Conservation (phyloP, 2,113 vertebrate genomes). For the Strigops habroptila region DNA sequence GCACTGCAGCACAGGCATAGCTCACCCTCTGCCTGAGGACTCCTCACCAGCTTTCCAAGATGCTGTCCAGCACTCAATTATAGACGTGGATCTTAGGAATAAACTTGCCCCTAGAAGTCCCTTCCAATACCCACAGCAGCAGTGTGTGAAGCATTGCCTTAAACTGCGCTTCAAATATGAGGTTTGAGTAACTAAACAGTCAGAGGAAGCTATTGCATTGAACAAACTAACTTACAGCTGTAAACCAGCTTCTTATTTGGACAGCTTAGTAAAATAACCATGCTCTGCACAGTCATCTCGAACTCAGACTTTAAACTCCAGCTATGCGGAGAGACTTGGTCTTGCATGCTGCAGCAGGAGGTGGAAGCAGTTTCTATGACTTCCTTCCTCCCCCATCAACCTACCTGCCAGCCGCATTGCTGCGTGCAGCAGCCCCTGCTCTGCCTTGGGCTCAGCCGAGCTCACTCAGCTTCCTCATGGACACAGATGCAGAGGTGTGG, state of each 20-base stretch:
- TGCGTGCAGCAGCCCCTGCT: neutral
- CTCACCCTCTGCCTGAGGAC: neutral
- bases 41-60: neutral
- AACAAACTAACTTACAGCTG: neutral
- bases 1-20: neutral
- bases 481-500: neutral
- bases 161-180: neutral
- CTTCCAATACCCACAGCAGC: neutral
- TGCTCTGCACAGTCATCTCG: neutral
- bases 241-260: neutral
- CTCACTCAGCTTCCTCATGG: neutral
- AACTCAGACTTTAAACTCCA: neutral
- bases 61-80: neutral
- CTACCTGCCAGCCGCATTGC: accelerated
- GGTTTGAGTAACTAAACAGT: neutral
- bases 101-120: neutral
- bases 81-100: neutral
- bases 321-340: accelerated
- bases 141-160: neutral
- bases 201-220: neutral
- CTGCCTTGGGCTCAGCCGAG: neutral
- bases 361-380: neutral
- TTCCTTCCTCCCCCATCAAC: neutral
- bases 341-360: neutral
- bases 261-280: neutral